These are phyloP conservation scores for Eumeta japonica DNA, from an alignment of 1,140 invertebrate genomes.

Conservation along the genomic window DNA sequence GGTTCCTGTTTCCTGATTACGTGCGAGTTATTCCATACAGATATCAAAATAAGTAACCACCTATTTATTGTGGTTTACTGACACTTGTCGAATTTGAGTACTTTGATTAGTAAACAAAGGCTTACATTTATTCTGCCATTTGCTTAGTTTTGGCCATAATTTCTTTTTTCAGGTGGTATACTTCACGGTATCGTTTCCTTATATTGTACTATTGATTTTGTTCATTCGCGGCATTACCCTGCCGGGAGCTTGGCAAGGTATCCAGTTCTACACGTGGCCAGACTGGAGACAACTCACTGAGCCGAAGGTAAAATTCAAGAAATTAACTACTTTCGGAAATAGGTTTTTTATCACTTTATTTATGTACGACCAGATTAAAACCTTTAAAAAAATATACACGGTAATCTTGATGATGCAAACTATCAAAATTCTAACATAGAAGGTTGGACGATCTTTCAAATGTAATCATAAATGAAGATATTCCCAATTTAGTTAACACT, in stretches of 20 bases:
- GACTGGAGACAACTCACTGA: constrained; percentile 73
- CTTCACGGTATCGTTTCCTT: constrained; percentile 84
- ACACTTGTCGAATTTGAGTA: neutral
- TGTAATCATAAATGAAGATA: too few species aligned
- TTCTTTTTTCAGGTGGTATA: constrained; percentile 69
- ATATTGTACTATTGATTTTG: constrained; percentile 72
- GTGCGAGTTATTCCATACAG: too few species aligned
- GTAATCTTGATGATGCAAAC: too few species aligned
- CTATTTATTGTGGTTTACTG: neutral
- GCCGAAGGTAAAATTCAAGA: constrained; percentile 53
- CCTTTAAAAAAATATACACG: too few species aligned
- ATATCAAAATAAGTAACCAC: neutral
- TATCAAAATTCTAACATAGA: too few species aligned
- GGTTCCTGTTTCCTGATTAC: neutral
- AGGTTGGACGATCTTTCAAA: too few species aligned
- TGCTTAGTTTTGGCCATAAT: neutral
- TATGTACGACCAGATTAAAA: neutral
- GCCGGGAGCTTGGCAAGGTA: constrained; percentile 73
- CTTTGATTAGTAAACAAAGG: neutral
- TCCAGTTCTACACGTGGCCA: constrained; percentile 80
- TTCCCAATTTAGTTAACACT: too few species aligned
- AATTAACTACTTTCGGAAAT: neutral
- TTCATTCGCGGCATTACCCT: constrained; percentile 75
- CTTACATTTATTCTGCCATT: neutral
- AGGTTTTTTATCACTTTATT: neutral